Percentiles rank a stretch among this genome's conserved stretches.
phyloP scores from a whole-genome alignment of 2,797 vertebrate genomes.

The Myiotriccus ornatus region DNA sequence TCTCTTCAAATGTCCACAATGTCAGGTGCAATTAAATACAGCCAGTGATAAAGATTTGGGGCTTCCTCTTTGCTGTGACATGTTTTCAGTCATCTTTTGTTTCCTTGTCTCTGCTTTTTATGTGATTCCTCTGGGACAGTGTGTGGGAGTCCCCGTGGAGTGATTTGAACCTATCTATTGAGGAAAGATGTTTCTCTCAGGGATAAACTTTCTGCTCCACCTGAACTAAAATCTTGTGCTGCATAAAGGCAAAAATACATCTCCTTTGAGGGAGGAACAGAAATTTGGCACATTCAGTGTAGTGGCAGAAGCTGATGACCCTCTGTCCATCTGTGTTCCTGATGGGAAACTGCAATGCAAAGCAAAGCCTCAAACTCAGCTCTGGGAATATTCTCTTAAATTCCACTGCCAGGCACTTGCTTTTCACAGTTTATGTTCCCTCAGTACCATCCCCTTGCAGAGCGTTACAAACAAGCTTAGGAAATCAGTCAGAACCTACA shows the following conservation, averaged over 20 bases:
- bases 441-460: neutral
- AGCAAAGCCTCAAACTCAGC: neutral
- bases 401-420: neutral
- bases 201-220: neutral
- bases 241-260: neutral
- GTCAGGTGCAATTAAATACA: neutral
- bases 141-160: neutral
- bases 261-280: neutral
- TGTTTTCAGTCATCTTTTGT: slow-evolving; percentile 12
- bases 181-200: neutral
- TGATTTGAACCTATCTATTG: neutral
- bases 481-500: neutral
- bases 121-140: neutral
- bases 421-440: neutral
- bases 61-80: neutral
- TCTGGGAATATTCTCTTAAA: neutral
- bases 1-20: neutral
- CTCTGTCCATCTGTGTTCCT: neutral
- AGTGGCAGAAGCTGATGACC: neutral
- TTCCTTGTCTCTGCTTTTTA: neutral
- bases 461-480: neutral
- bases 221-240: neutral
- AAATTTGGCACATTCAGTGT: neutral
- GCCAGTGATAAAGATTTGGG: neutral
- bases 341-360: neutral